A percentile compares a stretch with the other conserved stretches of the same genome.
phyloP scores from a whole-genome alignment of 1,140 invertebrate species.

The Drosophila asahinai region DNA sequence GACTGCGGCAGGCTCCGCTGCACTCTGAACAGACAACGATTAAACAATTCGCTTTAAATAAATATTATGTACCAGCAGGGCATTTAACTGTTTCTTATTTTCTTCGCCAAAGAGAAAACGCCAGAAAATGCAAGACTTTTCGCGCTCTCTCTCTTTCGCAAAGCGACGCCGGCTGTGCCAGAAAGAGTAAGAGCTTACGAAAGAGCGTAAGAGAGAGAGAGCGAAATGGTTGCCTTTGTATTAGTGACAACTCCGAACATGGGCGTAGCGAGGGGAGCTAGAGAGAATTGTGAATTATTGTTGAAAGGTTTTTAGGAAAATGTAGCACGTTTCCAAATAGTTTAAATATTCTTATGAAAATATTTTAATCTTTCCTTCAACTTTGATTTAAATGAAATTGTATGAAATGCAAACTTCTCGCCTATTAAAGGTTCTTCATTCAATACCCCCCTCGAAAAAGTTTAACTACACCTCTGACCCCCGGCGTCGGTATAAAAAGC shows the following conservation, averaged over 20 bases:
- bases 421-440: too few relatives aligned
- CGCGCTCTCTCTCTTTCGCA: constrained; percentile 5
- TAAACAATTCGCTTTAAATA: constrained; percentile 50
- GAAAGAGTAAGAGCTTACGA: constrained; percentile 63
- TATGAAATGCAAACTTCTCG: neutral
- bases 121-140: constrained; percentile 60
- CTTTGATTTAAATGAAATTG: too few relatives aligned
- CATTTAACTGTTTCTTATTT: constrained; percentile 16
- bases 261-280: neutral
- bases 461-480: neutral
- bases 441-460: neutral
- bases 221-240: constrained; percentile 9
- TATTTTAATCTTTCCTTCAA: too few relatives aligned
- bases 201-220: constrained; percentile 43
- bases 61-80: constrained; percentile 21
- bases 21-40: constrained; percentile 29
- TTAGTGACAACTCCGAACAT: neutral
- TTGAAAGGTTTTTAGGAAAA: too few relatives aligned
- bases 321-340: too few relatives aligned
- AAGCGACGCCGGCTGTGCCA: constrained; percentile 33
- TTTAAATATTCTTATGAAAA: too few relatives aligned
- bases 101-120: constrained; percentile 35
- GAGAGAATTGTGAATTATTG: too few relatives aligned
- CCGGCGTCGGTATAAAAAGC: constrained; percentile 67
- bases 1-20: constrained; percentile 21